Evolutionary conservation across 2,113 vertebrate genomes (phyloP).

Genomic region (Illadopsis cleaveri): DNA sequence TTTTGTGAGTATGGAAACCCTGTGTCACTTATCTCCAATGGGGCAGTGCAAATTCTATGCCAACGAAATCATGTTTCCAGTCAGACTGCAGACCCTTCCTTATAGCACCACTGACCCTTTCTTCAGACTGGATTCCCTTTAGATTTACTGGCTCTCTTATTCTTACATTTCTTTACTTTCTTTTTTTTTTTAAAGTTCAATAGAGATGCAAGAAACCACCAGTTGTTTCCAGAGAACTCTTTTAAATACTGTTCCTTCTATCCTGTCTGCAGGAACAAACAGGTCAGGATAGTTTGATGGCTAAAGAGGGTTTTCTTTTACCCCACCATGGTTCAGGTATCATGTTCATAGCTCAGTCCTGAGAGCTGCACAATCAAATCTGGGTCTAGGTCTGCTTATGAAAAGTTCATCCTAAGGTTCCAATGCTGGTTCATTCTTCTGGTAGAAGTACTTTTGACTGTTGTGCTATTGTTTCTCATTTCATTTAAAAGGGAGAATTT

Average conservation of each 20-base stretch:
- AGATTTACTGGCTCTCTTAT: not conserved
- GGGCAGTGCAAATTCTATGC: not conserved
- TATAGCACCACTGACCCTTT: accelerated
- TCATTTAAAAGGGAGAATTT: not conserved
- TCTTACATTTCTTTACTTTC: not conserved
- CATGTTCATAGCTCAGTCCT: not conserved
- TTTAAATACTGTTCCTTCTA: not conserved
- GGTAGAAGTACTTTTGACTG: not conserved
- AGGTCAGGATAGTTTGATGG: not conserved
- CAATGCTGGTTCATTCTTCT: not conserved
- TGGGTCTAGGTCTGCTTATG: not conserved
- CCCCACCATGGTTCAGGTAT: not conserved
- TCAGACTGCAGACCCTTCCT: not conserved
- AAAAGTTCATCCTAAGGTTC: not conserved
- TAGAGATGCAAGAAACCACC: not conserved
- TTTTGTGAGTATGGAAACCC: not conserved
- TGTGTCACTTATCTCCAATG: not conserved
- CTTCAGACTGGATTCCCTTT: not conserved
- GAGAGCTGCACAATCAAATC: not conserved
- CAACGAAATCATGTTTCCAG: accelerated
- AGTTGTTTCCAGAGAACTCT: not conserved
- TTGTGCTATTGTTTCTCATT: not conserved
- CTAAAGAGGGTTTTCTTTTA: not conserved
- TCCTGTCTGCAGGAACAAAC: not conserved
- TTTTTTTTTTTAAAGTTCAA: not conserved